Evolutionary conservation across 2,888 invertebrate species (phyloP), one percentile per base, ranked within the genome.

Genomic region (Geophilus truncorum): DNA sequence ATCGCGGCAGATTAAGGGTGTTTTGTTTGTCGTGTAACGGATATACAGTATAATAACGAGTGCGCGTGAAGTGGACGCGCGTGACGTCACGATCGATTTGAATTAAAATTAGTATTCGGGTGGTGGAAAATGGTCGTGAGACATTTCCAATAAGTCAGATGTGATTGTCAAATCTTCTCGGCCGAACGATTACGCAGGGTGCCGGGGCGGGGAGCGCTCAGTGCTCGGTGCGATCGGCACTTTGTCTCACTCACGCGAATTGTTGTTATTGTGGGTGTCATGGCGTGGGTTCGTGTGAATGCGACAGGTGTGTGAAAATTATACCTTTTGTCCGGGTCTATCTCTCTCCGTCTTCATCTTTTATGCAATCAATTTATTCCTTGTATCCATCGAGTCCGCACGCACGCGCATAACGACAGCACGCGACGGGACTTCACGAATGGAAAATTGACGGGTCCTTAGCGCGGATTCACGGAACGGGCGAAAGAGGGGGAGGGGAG

Each of bases 201-300:
- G 70, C 70, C 25, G 70, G 70, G 70, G 70, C 70, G 70, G 70
- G 28, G 70, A n/a, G n/a, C n/a, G n/a, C n/a, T n/a, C 70, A 28
- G 9, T 28, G n/a, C n/a, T 45, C 45, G 18, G 45, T 45, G 25
- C 15, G 70, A 15, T 70, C 70, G 70, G 70, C 70, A 70, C 32
- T 70, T 70, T 70, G 70, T 70, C 70, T 70, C 70, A 70, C 70
- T 70, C 70, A 70, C 70, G 70, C 70, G 70, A 70, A n/a, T 70
- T 70, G 70, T 70, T 70, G 70, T 70, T 70, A 70, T 70, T 70
- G 70, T 70, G 70, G 70, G 70, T 70, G 70, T 70, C 70, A 70
- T 70, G 70, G 70, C 70, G 70, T 70, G 70, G 70, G 70, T 70
- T 70, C 70, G 70, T 70, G 70, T 70, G 70, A 70, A 70, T 70